A percentile compares a stretch with the other conserved stretches of the same genome.
Evolutionary conservation across 1,140 invertebrate genomes (phyloP).

Genomic region (Caenorhabditis inopinata): DNA sequence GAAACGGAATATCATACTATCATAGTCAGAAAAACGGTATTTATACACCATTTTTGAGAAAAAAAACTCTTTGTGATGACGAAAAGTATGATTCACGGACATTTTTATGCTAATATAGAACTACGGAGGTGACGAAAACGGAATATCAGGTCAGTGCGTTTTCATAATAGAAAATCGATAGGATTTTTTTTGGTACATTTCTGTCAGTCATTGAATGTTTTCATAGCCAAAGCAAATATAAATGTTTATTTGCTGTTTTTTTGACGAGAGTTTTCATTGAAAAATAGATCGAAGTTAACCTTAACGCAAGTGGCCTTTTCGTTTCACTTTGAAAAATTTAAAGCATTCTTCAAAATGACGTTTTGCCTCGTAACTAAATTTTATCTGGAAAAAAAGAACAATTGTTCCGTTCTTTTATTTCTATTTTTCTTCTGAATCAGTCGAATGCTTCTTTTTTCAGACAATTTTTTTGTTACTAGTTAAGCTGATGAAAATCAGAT

Average conservation of each 20-base stretch:
- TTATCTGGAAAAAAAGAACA: no score
- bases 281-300: no score
- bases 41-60: background rate
- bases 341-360: no score
- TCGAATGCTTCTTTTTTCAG: no score
- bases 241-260: slow-evolving; percentile 19
- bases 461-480: no score
- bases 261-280: background rate
- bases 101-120: slow-evolving; percentile 10
- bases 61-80: background rate
- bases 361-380: no score
- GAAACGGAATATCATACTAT: background rate
- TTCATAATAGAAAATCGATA: background rate
- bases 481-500: no score
- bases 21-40: background rate
- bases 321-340: no score
- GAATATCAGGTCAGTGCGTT: slow-evolving; percentile 3
- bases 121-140: background rate
- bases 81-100: slow-evolving; percentile 1
- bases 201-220: background rate
- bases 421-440: no score
- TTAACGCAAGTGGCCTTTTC: no score
- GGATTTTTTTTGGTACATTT: background rate
- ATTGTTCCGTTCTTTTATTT: no score
- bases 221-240: background rate